Evolutionary conservation across 2,888 invertebrate genomes (phyloP).

Genomic region (Oxystoma pomonae): DNA sequence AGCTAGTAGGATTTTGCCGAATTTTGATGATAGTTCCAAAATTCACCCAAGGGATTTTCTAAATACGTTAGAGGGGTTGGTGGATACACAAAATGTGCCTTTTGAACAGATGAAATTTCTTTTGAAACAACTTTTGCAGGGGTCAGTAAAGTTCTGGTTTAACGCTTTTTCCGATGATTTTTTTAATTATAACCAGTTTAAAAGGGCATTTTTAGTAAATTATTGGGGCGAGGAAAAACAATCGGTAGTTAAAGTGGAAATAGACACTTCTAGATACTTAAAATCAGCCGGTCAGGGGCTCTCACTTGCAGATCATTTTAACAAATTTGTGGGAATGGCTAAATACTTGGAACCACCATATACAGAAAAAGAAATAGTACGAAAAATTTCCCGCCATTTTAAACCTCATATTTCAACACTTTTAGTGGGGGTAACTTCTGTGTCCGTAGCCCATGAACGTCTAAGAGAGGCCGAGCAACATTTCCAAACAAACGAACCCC

Average conservation of each 20-base stretch:
- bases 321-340: neutral
- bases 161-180: neutral
- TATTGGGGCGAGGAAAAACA: neutral
- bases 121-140: slow-evolving; percentile 3
- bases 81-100: slow-evolving; percentile 1
- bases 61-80: slow-evolving; percentile 2
- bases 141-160: neutral
- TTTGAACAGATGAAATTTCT: slow-evolving; percentile 9
- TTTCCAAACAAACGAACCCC: neutral
- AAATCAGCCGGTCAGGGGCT: neutral
- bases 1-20: neutral
- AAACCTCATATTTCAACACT: neutral
- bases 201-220: neutral
- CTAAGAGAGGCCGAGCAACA: neutral
- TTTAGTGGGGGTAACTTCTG: neutral
- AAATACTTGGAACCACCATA: neutral
- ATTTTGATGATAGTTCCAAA: neutral
- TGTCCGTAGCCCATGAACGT: neutral
- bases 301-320: neutral
- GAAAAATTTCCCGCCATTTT: neutral
- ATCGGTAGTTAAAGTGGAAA: neutral
- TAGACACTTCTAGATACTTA: neutral
- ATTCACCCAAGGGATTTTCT: neutral
- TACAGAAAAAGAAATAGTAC: neutral
- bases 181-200: neutral